A percentile compares a stretch with the other conserved stretches of the same genome.
Evolutionary conservation across 2,113 vertebrate species (phyloP).

Genomic region (Myiagra hebetior): DNA sequence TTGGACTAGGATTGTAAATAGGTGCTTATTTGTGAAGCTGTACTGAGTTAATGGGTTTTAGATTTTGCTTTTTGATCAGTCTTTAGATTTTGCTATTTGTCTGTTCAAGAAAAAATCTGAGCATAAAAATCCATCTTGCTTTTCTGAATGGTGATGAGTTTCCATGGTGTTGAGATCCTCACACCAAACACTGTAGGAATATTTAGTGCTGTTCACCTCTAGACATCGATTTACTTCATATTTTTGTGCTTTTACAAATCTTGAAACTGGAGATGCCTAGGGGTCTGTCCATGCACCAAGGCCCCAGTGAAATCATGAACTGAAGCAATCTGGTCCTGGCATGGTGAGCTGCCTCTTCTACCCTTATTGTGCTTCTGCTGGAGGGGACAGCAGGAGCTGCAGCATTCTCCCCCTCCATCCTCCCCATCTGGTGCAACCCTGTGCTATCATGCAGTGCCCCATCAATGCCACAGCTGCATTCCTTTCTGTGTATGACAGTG

Average conservation of each 20-base stretch:
- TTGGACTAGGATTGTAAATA: background rate
- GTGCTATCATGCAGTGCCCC: background rate
- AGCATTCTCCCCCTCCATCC: background rate
- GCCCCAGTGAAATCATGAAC: background rate
- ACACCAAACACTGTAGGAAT: background rate
- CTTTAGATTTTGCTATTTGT: background rate
- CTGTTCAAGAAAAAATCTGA: background rate
- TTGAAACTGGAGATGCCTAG: background rate
- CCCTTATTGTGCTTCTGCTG: background rate
- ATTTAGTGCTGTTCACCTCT: background rate
- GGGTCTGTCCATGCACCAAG: background rate
- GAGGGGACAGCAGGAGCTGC: background rate
- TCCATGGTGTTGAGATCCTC: background rate
- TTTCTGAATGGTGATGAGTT: background rate
- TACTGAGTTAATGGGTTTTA: background rate
- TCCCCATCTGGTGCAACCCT: background rate
- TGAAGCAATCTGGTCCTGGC: background rate
- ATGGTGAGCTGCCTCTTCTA: background rate
- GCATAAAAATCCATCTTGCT: background rate
- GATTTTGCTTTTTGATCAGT: background rate
- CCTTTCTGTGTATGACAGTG: background rate
- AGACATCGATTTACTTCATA: background rate
- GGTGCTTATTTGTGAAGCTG: background rate
- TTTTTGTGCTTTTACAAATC: background rate
- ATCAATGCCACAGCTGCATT: background rate